Percentiles rank a stretch among this genome's conserved stretches.
These are phyloP conservation scores for Papilio demoleus DNA, from an alignment of 2,888 invertebrate species.

Conservation along the genomic window DNA sequence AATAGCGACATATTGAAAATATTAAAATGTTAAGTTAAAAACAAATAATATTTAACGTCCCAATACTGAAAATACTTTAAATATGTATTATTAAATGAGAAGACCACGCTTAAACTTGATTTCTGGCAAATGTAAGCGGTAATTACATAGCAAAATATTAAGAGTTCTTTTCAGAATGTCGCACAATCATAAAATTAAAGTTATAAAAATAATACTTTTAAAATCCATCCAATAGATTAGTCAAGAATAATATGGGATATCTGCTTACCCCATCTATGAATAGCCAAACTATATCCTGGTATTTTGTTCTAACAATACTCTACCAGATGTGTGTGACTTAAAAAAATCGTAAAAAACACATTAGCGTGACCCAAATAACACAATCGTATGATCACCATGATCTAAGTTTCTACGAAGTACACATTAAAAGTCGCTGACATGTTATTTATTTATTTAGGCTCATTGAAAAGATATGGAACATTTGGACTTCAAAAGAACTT, in stretches of 20 bases:
- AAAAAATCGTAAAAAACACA: slow-evolving; percentile 70
- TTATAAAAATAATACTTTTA: too few species aligned
- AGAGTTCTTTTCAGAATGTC: too few species aligned
- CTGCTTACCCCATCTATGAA: neutral
- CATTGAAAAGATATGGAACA: slow-evolving; percentile 17
- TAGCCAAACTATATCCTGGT: neutral
- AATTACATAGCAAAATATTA: too few species aligned
- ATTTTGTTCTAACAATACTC: neutral
- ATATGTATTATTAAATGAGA: too few species aligned
- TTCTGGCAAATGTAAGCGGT: too few species aligned
- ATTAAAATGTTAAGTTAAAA: too few species aligned
- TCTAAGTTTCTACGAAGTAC: slow-evolving; percentile 37
- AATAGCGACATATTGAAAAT: too few species aligned
- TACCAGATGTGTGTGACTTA: slow-evolving; percentile 54
- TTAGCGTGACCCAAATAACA: slow-evolving; percentile 60
- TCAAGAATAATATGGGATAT: neutral
- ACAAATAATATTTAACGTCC: too few species aligned
- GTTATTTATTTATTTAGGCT: slow-evolving; percentile 30
- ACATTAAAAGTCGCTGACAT: slow-evolving; percentile 8
- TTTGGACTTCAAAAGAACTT: slow-evolving; percentile 28
- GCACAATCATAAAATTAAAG: too few species aligned
- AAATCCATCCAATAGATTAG: too few species aligned
- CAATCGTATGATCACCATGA: slow-evolving; percentile 32
- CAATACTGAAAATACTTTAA: too few species aligned
- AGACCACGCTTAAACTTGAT: too few species aligned